These are phyloP conservation scores for Thumatha senex DNA, from an alignment of 2,888 invertebrate species.

Conservation along the genomic window DNA sequence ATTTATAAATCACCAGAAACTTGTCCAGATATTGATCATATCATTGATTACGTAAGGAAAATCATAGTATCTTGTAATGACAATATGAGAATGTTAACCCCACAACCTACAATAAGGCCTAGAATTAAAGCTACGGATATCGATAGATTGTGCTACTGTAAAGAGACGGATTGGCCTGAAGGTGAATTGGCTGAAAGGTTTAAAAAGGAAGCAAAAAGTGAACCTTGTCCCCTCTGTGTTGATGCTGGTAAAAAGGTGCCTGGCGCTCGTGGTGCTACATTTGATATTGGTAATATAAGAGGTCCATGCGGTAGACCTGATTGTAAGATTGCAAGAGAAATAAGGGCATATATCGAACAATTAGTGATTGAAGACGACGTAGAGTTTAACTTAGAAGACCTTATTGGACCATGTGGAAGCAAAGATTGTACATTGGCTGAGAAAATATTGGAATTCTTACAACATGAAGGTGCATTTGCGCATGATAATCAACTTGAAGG, in stretches of 20 bases:
- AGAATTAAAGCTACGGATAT: constrained; percentile 74
- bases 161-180: constrained; percentile 66
- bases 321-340: constrained; percentile 70
- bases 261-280: constrained; percentile 42
- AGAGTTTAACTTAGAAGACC: constrained; percentile 58
- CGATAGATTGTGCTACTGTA: constrained; percentile 70
- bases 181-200: constrained; percentile 65
- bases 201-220: constrained; percentile 56
- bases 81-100: constrained; percentile 76
- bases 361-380: constrained; percentile 67
- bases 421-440: constrained; percentile 66
- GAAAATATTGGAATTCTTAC: constrained; percentile 66
- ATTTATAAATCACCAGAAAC: constrained; percentile 66
- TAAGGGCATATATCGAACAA: constrained; percentile 69
- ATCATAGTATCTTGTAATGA: constrained; percentile 75
- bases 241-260: constrained; percentile 46
- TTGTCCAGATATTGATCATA: constrained; percentile 68
- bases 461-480: constrained; percentile 63
- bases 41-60: constrained; percentile 71
- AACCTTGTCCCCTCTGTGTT: constrained; percentile 66
- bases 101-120: constrained; percentile 64
- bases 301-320: constrained; percentile 74
- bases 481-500: constrained; percentile 52
- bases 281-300: constrained; percentile 70
- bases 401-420: constrained; percentile 75